A percentile compares a stretch with the other conserved stretches of the same genome.
These are phyloP conservation scores for Fragum fragum DNA, from an alignment of 2,888 invertebrate species.

Conservation along the genomic window DNA sequence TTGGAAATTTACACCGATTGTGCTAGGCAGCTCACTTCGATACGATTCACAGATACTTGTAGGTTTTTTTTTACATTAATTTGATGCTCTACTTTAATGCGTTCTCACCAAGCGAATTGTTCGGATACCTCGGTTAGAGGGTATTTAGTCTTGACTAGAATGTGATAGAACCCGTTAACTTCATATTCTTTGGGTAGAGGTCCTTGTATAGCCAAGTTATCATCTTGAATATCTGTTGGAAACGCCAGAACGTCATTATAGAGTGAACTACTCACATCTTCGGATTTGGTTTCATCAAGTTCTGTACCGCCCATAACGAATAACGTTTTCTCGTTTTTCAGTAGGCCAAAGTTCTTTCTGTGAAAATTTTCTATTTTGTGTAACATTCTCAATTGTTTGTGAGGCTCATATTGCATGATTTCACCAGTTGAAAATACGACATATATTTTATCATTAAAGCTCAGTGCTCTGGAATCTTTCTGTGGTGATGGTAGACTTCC, in stretches of 20 bases:
- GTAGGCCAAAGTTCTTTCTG: conserved; percentile 65
- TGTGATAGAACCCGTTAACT: conserved; percentile 59
- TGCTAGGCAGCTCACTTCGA: too few relatives aligned
- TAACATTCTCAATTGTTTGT: conserved; percentile 37
- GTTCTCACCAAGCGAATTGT: conserved; percentile 31
- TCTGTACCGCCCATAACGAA: conserved; percentile 55
- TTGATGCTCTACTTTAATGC: too few relatives aligned
- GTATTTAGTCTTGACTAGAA: conserved; percentile 55
- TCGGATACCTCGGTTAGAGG: conserved; percentile 63
- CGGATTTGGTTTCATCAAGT: conserved; percentile 13
- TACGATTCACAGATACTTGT: too few relatives aligned
- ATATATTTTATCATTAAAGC: conserved; percentile 53
- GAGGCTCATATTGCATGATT: conserved; percentile 52
- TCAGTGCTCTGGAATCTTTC: conserved; percentile 55
- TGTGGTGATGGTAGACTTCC: conserved; percentile 62
- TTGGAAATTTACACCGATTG: too few relatives aligned
- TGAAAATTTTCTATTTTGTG: conserved; percentile 54
- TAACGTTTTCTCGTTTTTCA: conserved; percentile 40
- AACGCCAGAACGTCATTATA: neutral
- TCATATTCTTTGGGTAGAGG: conserved; percentile 57
- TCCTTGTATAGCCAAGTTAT: conserved; percentile 32
- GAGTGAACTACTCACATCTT: neutral
- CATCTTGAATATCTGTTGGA: neutral
- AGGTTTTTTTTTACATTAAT: too few relatives aligned
- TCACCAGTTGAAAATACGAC: conserved; percentile 64